A percentile compares a stretch with the other conserved stretches of the same genome.
Evolutionary conservation across 2,888 invertebrate species (phyloP).

Genomic region (Sarcophaga subvicina): DNA sequence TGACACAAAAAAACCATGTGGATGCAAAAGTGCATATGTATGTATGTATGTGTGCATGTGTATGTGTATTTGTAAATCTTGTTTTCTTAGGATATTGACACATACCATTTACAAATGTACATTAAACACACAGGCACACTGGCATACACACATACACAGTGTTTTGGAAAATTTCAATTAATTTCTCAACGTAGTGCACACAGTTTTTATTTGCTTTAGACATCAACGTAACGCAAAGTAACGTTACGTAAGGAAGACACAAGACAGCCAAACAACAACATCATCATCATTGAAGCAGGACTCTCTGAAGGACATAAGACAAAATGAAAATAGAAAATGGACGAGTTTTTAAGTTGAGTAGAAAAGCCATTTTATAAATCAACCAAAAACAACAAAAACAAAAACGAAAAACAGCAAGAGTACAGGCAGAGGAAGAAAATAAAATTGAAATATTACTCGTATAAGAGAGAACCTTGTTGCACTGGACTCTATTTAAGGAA

Average conservation of each 20-base stretch:
- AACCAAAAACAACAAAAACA: slow-evolving; percentile 8
- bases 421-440: too few species aligned
- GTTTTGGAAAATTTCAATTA: slow-evolving; percentile 58
- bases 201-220: slow-evolving; percentile 48
- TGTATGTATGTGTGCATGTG: not conserved
- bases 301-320: not conserved
- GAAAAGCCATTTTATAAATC: slow-evolving; percentile 33
- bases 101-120: slow-evolving; percentile 26
- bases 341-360: slow-evolving; percentile 16
- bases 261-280: not conserved
- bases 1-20: not conserved
- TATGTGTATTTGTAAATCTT: not conserved
- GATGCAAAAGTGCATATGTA: slow-evolving; percentile 1
- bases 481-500: not conserved
- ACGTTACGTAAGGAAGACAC: not conserved
- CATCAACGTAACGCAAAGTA: not conserved
- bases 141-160: not conserved
- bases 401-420: not conserved
- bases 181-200: slow-evolving; percentile 28
- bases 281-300: not conserved
- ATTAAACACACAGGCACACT: not conserved
- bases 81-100: slow-evolving; percentile 52
- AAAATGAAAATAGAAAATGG: not conserved
- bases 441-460: not conserved
- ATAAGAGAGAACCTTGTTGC: too few species aligned